These are phyloP conservation scores for Augiades crinisus DNA, from an alignment of 2,888 invertebrate species.

Conservation along the genomic window DNA sequence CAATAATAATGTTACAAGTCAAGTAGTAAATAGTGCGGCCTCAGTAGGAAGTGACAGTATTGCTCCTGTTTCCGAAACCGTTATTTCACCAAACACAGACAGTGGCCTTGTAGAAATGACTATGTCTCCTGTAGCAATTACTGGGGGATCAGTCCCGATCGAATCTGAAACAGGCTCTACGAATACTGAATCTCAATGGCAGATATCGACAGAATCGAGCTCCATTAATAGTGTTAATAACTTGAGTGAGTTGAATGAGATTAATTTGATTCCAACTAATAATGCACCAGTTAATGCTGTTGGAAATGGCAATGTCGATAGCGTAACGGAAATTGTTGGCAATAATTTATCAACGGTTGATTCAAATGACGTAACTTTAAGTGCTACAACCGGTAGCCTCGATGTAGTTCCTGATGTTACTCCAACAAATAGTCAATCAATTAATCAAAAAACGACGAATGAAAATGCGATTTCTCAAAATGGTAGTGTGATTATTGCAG, in stretches of 20 bases:
- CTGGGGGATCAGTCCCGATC: not conserved
- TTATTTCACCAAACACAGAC: too few relatives aligned
- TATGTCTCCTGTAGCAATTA: not conserved
- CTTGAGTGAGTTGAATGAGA: too few relatives aligned
- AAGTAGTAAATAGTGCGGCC: too few relatives aligned
- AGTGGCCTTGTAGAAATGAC: not conserved
- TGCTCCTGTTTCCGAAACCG: not conserved
- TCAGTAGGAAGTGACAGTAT: too few relatives aligned
- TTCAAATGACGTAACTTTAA: not conserved
- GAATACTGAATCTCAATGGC: not conserved
- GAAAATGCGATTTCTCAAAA: slow-evolving; percentile 5
- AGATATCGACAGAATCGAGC: too few relatives aligned
- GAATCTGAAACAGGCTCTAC: not conserved
- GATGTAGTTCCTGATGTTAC: slow-evolving; percentile 4
- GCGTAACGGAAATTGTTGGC: too few relatives aligned
- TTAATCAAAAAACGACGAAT: not conserved
- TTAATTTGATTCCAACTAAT: too few relatives aligned
- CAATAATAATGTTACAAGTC: too few relatives aligned
- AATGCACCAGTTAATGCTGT: too few relatives aligned
- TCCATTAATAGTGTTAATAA: too few relatives aligned
- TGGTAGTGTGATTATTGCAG: slow-evolving; percentile 1
- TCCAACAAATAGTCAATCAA: slow-evolving; percentile 6
- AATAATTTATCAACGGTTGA: not conserved
- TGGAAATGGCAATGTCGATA: too few relatives aligned
- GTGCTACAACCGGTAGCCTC: not conserved